These are phyloP conservation scores for Crenichthys baileyi DNA, from an alignment of 2,797 vertebrate genomes.

Conservation along the genomic window DNA sequence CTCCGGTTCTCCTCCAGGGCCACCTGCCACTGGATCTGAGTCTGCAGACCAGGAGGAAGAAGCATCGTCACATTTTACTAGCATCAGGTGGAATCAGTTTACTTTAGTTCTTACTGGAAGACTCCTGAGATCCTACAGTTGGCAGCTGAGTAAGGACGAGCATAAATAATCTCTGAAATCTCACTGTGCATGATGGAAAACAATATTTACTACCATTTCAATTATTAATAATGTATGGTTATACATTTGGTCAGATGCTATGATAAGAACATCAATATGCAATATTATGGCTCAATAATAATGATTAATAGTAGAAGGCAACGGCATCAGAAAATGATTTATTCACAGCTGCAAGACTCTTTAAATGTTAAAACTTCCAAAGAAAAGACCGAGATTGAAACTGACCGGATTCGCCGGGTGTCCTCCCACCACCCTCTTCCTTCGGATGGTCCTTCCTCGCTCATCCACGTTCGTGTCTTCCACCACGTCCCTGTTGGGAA, in stretches of 20 bases:
- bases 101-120: neutral
- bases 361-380: neutral
- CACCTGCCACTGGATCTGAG: slow-evolving; percentile 95
- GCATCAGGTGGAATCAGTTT: no score
- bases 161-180: neutral
- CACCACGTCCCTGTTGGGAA: slow-evolving; percentile 56
- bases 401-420: slow-evolving; percentile 70
- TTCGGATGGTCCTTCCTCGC: slow-evolving; percentile 16
- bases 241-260: no score
- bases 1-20: slow-evolving; percentile 78
- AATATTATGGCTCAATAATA: neutral
- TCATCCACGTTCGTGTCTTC: slow-evolving; percentile 9
- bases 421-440: slow-evolving; percentile 75
- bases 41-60: slow-evolving; percentile 67
- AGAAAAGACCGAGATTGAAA: neutral
- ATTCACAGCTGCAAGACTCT: neutral
- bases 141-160: neutral
- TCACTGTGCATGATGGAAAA: neutral
- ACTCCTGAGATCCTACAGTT: neutral
- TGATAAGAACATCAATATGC: no score
- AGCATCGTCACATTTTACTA: neutral
- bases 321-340: neutral
- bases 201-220: no score
- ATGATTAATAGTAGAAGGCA: neutral
- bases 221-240: no score